Evolutionary conservation across 2,797 vertebrate species (phyloP).

Genomic region (Acanthurus lineatus): DNA sequence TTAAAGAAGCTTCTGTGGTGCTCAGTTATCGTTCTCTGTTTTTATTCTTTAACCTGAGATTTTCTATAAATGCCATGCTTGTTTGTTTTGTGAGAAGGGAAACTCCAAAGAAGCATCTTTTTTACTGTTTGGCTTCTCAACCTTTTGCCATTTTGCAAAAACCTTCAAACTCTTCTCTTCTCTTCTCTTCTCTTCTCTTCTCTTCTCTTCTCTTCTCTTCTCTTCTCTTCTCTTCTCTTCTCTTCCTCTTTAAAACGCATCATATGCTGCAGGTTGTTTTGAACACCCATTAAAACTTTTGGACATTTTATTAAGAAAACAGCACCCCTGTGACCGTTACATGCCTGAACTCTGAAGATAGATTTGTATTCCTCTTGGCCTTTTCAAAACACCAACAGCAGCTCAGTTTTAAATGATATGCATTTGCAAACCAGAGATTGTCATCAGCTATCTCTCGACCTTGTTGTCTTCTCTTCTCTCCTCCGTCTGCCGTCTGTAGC

Average conservation of each 20-base stretch:
- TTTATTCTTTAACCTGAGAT: conserved; percentile 12
- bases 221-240: background rate
- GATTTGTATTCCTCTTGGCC: conserved; percentile 1
- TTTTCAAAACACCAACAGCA: conserved; percentile 13
- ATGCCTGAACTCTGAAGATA: background rate
- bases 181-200: no score
- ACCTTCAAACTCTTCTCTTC: background rate
- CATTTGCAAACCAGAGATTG: conserved; percentile 43
- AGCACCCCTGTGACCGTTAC: background rate
- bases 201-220: no score
- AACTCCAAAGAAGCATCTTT: conserved; percentile 30
- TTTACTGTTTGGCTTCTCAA: conserved; percentile 33
- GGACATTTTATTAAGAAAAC: background rate
- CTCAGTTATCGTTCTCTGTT: conserved; percentile 8
- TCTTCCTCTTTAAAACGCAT: background rate
- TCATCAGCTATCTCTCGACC: conserved; percentile 42
- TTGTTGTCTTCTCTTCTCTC: conserved; percentile 38
- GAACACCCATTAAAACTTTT: background rate
- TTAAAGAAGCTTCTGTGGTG: conserved; percentile 6
- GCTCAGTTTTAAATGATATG: conserved; percentile 1
- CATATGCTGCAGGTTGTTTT: background rate
- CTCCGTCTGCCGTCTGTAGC: conserved; percentile 44
- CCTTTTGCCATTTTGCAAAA: conserved; percentile 54
- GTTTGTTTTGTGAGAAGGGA: conserved; percentile 50
- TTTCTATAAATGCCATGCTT: conserved; percentile 52